Conservation (phyloP, 2,797 vertebrate species). For the Danio jaintianensis region DNA sequence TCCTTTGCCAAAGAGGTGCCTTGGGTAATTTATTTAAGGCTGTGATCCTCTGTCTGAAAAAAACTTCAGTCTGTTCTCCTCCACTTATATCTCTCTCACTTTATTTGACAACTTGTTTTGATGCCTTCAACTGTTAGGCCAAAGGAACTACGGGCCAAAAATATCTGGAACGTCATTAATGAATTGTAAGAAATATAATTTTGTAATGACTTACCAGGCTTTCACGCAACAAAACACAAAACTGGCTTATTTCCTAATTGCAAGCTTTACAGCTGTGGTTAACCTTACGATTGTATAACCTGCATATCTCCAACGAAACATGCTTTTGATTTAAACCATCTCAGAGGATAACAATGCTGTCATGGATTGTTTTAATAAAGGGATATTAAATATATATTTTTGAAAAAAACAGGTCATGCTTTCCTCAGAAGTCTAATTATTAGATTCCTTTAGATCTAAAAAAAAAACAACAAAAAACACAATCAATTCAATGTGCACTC, state of each 20-base stretch:
- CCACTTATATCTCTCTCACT: constrained; percentile 15
- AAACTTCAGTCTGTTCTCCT: constrained; percentile 7
- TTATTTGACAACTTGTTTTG: constrained; percentile 57
- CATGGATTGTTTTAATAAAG: constrained; percentile 39
- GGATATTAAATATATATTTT: constrained; percentile 38
- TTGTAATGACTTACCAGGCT: neutral
- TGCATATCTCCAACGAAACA: constrained; percentile 15
- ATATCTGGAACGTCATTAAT: constrained; percentile 15
- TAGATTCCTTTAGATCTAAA: constrained; percentile 22
- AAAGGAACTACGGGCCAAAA: constrained; percentile 13
- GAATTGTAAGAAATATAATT: constrained; percentile 20
- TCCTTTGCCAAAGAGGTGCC: constrained; percentile 35
- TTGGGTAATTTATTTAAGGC: neutral
- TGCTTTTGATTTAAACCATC: constrained; percentile 33
- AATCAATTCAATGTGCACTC: constrained; percentile 25
- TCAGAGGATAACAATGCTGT: constrained; percentile 26
- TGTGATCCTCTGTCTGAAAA: constrained; percentile 15
- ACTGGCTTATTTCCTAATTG: neutral
- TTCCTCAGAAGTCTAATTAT: constrained; percentile 39
- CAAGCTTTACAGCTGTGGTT: neutral
- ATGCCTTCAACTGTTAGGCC: constrained; percentile 9
- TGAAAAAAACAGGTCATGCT: constrained; percentile 11
- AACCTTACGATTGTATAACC: neutral
- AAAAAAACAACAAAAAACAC: constrained; percentile 29
- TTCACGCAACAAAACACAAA: neutral